These are phyloP conservation scores for Papilio machaon DNA, from an alignment of 1,140 invertebrate species.

Conservation along the genomic window DNA sequence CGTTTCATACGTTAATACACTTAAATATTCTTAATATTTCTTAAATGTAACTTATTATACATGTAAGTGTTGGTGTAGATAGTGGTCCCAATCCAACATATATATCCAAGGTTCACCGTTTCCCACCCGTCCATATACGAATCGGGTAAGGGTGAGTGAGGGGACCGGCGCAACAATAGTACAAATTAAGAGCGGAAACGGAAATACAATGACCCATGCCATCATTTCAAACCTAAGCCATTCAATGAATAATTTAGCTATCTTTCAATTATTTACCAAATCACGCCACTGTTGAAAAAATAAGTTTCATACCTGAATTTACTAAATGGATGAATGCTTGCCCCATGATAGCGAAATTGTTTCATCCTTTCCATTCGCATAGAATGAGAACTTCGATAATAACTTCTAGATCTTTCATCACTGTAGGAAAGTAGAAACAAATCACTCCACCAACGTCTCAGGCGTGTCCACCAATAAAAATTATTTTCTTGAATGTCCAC, in stretches of 20 bases:
- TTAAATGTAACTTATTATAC: too few relatives aligned
- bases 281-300: neutral
- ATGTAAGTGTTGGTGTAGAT: too few relatives aligned
- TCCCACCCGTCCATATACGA: too few relatives aligned
- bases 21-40: too few relatives aligned
- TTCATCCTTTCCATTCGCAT: conserved; percentile 50
- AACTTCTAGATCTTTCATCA: conserved; percentile 43
- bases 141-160: too few relatives aligned
- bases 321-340: conserved; percentile 58
- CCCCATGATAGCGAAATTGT: conserved; percentile 48
- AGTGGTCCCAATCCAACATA: too few relatives aligned
- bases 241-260: neutral
- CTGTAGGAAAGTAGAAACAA: conserved; percentile 51
- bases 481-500: conserved; percentile 45
- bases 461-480: neutral
- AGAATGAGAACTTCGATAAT: conserved; percentile 52
- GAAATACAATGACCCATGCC: neutral
- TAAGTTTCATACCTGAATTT: conserved; percentile 51
- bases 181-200: neutral
- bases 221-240: too few relatives aligned
- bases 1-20: too few relatives aligned
- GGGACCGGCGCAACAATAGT: too few relatives aligned
- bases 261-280: neutral
- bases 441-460: conserved; percentile 52
- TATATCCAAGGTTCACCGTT: too few relatives aligned